Evolutionary conservation across 2,888 invertebrate genomes (phyloP).

Genomic region (Polymixis lichenea): DNA sequence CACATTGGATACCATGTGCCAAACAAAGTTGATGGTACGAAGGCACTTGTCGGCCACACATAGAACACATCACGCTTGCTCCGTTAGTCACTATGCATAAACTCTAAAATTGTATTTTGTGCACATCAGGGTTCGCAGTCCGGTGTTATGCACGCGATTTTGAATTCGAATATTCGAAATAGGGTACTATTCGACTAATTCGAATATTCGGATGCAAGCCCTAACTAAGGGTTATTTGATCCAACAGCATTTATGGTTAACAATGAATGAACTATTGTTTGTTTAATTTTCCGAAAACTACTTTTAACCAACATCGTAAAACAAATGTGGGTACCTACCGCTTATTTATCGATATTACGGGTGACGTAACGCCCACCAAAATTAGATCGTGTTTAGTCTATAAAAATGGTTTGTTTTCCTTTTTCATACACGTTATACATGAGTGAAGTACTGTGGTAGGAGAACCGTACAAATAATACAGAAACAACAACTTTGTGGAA

Average conservation of each 20-base stretch:
- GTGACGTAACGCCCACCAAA: conserved; percentile 64
- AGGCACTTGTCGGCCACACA: too few relatives aligned
- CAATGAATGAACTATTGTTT: not conserved
- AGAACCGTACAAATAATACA: conserved; percentile 30
- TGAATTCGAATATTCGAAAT: too few relatives aligned
- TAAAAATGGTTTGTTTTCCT: conserved; percentile 64
- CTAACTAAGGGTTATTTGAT: not conserved
- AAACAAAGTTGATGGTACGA: too few relatives aligned
- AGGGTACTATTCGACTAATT: too few relatives aligned
- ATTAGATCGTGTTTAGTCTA: conserved; percentile 69
- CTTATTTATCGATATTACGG: conserved; percentile 43
- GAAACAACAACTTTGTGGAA: too few relatives aligned
- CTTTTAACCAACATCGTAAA: not conserved
- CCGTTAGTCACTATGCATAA: too few relatives aligned
- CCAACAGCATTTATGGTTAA: not conserved
- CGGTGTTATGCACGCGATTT: too few relatives aligned
- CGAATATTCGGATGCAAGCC: too few relatives aligned
- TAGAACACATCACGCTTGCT: too few relatives aligned
- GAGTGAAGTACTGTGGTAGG: conserved; percentile 34
- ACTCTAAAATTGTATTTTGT: too few relatives aligned
- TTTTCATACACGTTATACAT: conserved; percentile 49
- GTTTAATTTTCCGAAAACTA: not conserved
- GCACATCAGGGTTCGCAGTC: too few relatives aligned
- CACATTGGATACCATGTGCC: too few relatives aligned
- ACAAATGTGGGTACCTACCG: conserved; percentile 1